Conservation (phyloP, 2,113 vertebrate genomes). For the Neotoma lepida region DNA sequence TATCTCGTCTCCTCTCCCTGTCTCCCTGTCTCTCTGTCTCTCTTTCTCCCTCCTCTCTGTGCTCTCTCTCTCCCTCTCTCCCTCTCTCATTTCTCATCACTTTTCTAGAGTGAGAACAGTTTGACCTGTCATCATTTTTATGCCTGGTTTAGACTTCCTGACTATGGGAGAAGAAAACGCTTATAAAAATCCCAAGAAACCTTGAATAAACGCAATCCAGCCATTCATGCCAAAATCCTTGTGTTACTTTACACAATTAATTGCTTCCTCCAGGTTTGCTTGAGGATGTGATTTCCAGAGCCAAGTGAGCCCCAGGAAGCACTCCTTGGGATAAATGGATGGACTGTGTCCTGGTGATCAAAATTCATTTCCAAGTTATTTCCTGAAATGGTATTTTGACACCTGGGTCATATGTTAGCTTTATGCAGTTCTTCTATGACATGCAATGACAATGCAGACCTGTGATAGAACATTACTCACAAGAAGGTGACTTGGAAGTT, state of each 20-base stretch:
- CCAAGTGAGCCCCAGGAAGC: constrained; percentile 66
- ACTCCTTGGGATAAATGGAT: constrained; percentile 63
- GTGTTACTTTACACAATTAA: constrained; percentile 75
- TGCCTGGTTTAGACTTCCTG: constrained; percentile 49
- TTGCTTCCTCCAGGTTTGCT: constrained; percentile 74
- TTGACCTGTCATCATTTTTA: constrained; percentile 40
- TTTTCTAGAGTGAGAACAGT: neutral
- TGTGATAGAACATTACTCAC: constrained; percentile 24
- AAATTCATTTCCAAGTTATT: constrained; percentile 75
- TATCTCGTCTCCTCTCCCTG: neutral
- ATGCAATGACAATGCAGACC: neutral
- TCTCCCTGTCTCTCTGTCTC: neutral
- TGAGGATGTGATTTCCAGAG: constrained; percentile 71
- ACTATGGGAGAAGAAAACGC: constrained; percentile 25
- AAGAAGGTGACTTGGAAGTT: constrained; percentile 51
- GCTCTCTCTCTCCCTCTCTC: too few relatives aligned
- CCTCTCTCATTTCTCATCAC: neutral
- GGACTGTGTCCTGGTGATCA: constrained; percentile 61
- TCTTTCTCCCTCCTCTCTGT: neutral
- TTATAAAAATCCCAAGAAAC: constrained; percentile 39
- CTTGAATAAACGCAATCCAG: constrained; percentile 57
- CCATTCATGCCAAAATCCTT: constrained; percentile 54
- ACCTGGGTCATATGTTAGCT: constrained; percentile 73
- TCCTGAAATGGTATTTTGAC: constrained; percentile 77
- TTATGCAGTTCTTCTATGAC: constrained; percentile 69